Evolutionary conservation across 2,888 invertebrate genomes (phyloP), one percentile per base, ranked within the genome.

Genomic region (Hedychridium roseum): DNA sequence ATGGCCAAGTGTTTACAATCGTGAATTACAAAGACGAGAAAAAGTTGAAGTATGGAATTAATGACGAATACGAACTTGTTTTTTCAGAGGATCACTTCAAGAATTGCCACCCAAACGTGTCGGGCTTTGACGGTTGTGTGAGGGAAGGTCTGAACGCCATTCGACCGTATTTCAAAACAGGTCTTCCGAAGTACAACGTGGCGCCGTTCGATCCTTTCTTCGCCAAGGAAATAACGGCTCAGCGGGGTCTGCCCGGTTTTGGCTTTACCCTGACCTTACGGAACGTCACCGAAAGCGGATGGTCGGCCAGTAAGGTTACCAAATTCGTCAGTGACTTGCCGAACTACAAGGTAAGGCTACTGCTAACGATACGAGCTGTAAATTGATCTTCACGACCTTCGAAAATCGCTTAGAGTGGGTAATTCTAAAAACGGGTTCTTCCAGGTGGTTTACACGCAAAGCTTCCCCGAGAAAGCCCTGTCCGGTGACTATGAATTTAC

Each of bases 121-220:
- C 85, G 3, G 84, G 85, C 15, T 91, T 91, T 71, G 90, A 92
- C 61, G 81, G 80, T 3, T 92, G 92, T 72, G 81, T 92, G 57
- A 86, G 87, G 68, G 83, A 88, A 66, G 87, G 86, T 5, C 80
- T 91, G 27, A 92, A 92, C 73, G 84, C 86, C 36, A 71, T 90
- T 12, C 83, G 86, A 21, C 86, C 88, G 0, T 89, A 83, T 74
- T 91, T 90, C 75, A 86, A 87, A 79, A 82, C 84, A 64, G 92
- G 92, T 48, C 81, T 92, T 34, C 85, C 90, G 0, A 85, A 88
- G 63, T 85, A 88, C 74, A 86, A 87, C 23, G 83, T 92, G 1
- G 83, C 84, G 0, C 85, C 91, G 0, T 90, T 92, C 70, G 92
- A 92, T 79, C 92, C 92, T 0, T 91, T 92, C 74, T 86, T 82